Evolutionary conservation across 2,113 vertebrate species (phyloP), one percentile per base, ranked within the genome.

Genomic region (Lampris megalopsis): DNA sequence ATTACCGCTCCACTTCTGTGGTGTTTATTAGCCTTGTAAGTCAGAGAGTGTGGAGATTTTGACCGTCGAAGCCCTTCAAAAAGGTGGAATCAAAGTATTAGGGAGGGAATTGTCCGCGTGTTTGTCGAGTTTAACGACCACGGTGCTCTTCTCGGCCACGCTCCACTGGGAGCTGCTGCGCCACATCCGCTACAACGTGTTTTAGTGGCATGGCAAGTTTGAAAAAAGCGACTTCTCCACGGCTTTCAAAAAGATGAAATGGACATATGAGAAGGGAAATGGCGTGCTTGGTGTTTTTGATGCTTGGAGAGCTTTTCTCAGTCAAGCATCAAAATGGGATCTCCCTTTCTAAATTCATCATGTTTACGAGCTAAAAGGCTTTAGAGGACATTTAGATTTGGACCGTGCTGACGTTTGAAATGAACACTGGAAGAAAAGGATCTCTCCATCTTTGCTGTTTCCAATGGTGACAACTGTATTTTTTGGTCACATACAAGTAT

Each of bases 1-100:
- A 86, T 90, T 88, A 86, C 84, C 76, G 82, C 87, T 86, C 79
- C 79, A 87, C 87, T 82, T 77, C 61, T 79, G 62, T 74, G 52
- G 52, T 86, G 79, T 88, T 87, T 84, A 81, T 86, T 87, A 71
- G 64, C 60, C 80, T 81, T 62, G 71, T 76, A 66, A 64, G 78
- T 81, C 70, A 79, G 71, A 88, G 72, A 75, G 63, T 68, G 83
- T 47, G 52, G 70, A 74, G 78, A n/a, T 75, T 81, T 60, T n/a
- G n/a, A 79, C 80, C 74, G 71, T 85, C 65, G 83, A 85, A 78
- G 45, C 36, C n/a, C 63, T 68, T 62, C 4, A 52, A 47, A 53
- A 69, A 58, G 42, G 9, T 58, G 58, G 41, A 86, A 81, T 78
- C 56, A 82, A 65, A 83, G 79, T 59, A 73, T 75, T 52, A 75